Base-by-base conservation (phyloP, 1,140 invertebrate species). In the Cylas formicarius region DNA sequence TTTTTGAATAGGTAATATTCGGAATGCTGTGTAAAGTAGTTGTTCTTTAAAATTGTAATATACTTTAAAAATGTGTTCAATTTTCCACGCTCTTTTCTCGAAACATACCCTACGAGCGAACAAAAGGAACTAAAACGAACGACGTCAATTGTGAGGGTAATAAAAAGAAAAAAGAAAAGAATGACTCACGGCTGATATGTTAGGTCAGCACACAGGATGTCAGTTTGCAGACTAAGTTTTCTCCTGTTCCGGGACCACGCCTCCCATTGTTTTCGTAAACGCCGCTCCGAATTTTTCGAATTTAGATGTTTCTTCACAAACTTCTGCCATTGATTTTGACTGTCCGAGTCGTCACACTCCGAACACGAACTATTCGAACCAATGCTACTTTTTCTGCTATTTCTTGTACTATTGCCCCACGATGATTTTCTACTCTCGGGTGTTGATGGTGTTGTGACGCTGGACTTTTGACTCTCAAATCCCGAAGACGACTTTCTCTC, bases 221-320 rank as follows among this genome's bases (percentile, higher is more conserved):
- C 46, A 11, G 23, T 16, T 23, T 48, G 46, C 23, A 42, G 38
- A 42, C 62, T 64, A 1, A 74, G 52, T 39, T 40, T 73, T 67
- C 42, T 72, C 1, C 69, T 67, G 34, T 74, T 74, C 50, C 72
- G 62, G 48, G 74, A 72, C 73, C 73, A 76, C 21, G 72, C 72
- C 14, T 71, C 70, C 52, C 72, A 63, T 58, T 75, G 73, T 43
- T 73, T 66, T 60, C 68, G 67, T 45, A 75, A 65, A 20, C 71
- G 65, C 60, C 71, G 72, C 37, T 76, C 73, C 3, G 53, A 50
- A 40, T 63, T 72, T 60, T 72, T 73, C 33, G 72, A 54, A 17
- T 72, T 69, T n/a, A 74, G 58, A 58, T 76, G 72, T 20, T 68
- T 66, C 56, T 72, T 74, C 4, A 76, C 65, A 33, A 75, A 67